These are phyloP conservation scores for Pagetopsis macropterus DNA, from an alignment of 2,797 vertebrate genomes.

Conservation along the genomic window DNA sequence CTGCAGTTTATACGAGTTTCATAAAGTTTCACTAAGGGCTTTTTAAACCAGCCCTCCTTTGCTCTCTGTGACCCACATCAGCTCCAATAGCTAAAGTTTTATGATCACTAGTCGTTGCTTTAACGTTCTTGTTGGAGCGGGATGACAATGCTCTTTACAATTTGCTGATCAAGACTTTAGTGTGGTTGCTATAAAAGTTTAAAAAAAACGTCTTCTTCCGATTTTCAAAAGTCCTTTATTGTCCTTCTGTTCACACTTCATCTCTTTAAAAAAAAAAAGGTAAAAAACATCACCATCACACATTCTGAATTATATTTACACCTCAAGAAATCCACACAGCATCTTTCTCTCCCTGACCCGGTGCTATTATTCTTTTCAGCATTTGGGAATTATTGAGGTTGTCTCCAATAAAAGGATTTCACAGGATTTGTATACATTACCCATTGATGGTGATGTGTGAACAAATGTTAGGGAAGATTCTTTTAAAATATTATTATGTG, in stretches of 20 bases:
- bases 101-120: slow-evolving; percentile 29
- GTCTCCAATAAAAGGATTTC: slow-evolving; percentile 17
- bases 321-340: background rate
- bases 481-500: background rate
- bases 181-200: slow-evolving; percentile 50
- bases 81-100: slow-evolving; percentile 38
- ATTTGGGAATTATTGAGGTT: slow-evolving; percentile 15
- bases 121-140: slow-evolving; percentile 22
- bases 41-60: slow-evolving; percentile 20
- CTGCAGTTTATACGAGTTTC: background rate
- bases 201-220: slow-evolving; percentile 6
- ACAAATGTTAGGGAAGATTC: background rate
- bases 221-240: slow-evolving; percentile 44
- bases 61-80: slow-evolving; percentile 29
- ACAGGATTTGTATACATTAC: slow-evolving; percentile 14
- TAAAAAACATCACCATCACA: slow-evolving; percentile 26
- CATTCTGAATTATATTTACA: slow-evolving; percentile 25
- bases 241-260: slow-evolving; percentile 16
- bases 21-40: slow-evolving; percentile 28
- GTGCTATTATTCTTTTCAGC: slow-evolving; percentile 14
- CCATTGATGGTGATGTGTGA: slow-evolving; percentile 4
- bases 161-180: slow-evolving; percentile 47
- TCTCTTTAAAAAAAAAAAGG: background rate
- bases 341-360: slow-evolving; percentile 1
- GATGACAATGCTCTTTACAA: slow-evolving; percentile 54